These are phyloP conservation scores for Tuberolachnus salignus DNA, from an alignment of 2,888 invertebrate species.

Conservation along the genomic window DNA sequence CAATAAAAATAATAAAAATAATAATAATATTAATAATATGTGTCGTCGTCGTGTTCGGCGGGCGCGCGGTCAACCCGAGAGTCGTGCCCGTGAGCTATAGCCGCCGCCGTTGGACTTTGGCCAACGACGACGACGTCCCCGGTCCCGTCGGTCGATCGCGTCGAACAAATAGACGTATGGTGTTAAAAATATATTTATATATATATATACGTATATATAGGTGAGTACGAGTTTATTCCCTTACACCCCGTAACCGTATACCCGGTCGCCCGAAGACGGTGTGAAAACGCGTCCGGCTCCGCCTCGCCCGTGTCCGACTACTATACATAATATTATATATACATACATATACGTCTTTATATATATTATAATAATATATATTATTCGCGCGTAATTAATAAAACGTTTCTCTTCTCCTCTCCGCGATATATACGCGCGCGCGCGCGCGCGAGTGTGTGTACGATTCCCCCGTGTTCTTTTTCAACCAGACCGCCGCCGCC, in stretches of 20 bases:
- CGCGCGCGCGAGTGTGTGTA: no score
- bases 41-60: background rate
- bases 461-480: background rate
- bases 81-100: no score
- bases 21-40: background rate
- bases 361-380: no score
- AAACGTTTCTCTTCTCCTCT: conserved; percentile 17
- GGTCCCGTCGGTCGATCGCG: conserved; percentile 35
- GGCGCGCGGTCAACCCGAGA: conserved; percentile 1
- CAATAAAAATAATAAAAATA: no score
- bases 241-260: no score
- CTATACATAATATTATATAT: conserved; percentile 13
- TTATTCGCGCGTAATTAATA: conserved; percentile 43
- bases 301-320: background rate
- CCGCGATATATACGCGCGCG: background rate
- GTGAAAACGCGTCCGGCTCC: no score
- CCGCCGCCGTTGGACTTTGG: conserved; percentile 33
- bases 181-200: background rate
- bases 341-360: conserved; percentile 42
- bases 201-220: no score
- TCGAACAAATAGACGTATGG: conserved; percentile 40
- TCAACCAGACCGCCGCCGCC: background rate
- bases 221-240: background rate
- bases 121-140: conserved; percentile 6
- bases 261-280: no score